A percentile compares a stretch with the other conserved stretches of the same genome.
Evolutionary conservation across 2,888 invertebrate genomes (phyloP).

Genomic region (Dynastes maya): DNA sequence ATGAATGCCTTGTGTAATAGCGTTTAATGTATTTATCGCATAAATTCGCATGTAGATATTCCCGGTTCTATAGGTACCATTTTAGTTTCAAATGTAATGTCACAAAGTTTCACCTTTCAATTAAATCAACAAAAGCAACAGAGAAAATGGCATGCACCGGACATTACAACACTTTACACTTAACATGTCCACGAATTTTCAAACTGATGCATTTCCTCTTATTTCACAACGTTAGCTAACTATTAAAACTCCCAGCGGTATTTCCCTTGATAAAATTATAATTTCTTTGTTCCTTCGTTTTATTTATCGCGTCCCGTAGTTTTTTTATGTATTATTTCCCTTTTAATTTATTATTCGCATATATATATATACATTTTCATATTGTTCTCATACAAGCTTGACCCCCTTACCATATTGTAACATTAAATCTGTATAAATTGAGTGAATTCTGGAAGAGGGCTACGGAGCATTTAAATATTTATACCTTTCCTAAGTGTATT

Average conservation of each 20-base stretch:
- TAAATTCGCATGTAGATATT: conserved; percentile 33
- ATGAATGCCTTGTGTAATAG: conserved; percentile 12
- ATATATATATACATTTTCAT: neutral
- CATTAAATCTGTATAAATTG: conserved; percentile 45
- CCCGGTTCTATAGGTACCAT: neutral
- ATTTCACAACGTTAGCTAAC: neutral
- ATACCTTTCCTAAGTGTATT: conserved; percentile 59
- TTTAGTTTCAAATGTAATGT: conserved; percentile 63
- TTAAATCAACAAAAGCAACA: conserved; percentile 64
- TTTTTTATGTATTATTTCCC: neutral
- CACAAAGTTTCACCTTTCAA: conserved; percentile 63
- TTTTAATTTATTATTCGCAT: neutral
- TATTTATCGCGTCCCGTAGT: conserved; percentile 4
- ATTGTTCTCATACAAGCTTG: conserved; percentile 13
- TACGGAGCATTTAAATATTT: conserved; percentile 59
- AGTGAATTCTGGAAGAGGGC: conserved; percentile 52
- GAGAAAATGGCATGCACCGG: conserved; percentile 62
- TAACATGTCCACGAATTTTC: conserved; percentile 65
- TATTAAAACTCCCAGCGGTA: conserved; percentile 50
- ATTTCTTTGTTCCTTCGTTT: neutral
- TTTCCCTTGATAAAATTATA: conserved; percentile 55
- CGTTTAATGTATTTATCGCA: conserved; percentile 8
- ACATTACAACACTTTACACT: conserved; percentile 67
- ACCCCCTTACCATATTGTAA: conserved; percentile 15
- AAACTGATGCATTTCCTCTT: conserved; percentile 59